These are phyloP conservation scores for Drosophila nigricruria DNA, from an alignment of 2,888 invertebrate species.

Conservation along the genomic window DNA sequence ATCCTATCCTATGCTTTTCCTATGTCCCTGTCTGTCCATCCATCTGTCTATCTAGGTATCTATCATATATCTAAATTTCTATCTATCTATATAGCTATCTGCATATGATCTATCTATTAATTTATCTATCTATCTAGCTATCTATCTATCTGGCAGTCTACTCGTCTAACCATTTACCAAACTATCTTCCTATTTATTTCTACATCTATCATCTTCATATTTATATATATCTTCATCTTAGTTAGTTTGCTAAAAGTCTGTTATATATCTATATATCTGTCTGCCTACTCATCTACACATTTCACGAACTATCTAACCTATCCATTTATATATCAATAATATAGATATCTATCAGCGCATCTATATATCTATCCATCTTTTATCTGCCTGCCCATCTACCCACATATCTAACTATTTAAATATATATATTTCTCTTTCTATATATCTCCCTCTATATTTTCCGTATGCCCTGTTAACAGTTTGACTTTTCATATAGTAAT, in stretches of 20 bases:
- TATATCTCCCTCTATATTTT: background rate
- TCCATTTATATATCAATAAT: background rate
- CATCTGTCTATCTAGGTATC: too few relatives aligned
- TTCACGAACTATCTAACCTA: background rate
- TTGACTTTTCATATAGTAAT: slow-evolving; percentile 33
- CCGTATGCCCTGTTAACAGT: background rate
- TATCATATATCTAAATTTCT: background rate
- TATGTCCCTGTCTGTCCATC: too few relatives aligned
- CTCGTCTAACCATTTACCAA: background rate
- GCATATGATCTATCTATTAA: background rate
- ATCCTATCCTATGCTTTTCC: too few relatives aligned
- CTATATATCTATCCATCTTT: background rate
- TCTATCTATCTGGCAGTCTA: background rate
- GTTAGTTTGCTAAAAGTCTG: background rate
- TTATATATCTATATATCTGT: background rate
- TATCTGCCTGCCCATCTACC: background rate
- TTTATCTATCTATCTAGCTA: background rate
- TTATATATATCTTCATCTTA: too few relatives aligned
- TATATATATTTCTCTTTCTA: background rate
- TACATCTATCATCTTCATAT: too few relatives aligned
- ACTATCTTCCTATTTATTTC: background rate
- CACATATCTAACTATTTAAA: background rate
- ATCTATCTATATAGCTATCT: background rate
- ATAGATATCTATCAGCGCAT: background rate
- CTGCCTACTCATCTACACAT: too few relatives aligned